Evolutionary conservation across 1,140 invertebrate species (phyloP), one percentile per base, ranked within the genome.

Genomic region (Drosophila bocqueti): DNA sequence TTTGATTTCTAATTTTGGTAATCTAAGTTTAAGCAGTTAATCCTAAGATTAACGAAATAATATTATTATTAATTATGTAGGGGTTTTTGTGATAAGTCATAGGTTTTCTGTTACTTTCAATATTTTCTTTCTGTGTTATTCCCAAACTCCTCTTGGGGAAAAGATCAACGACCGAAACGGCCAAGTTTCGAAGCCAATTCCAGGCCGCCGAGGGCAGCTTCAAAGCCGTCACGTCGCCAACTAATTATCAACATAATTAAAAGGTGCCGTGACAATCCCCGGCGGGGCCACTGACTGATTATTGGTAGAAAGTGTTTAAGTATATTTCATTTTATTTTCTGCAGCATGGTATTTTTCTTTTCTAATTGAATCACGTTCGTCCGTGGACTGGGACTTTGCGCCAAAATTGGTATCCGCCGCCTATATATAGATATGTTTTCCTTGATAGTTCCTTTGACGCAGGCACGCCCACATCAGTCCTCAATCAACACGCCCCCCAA

Each of bases 231-330:
- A 87, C 83, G 83, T 87, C 68, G 65, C 68, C 52, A 66, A 72
- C 84, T 87, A 87, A 87, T 87, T 87, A 87, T 74, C 73, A 72
- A 71, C 73, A 78, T 87, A 87, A 87, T 87, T 89, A 87, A 80
- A 84, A 81, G 84, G 61, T 69, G 49, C 59, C 80, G 77, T 57
- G 63, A 65, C 84, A 76, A 69, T 81, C 73, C 83, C 83, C 72
- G 54, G 42, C 64, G 83, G 83, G 60, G 36, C 58, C 63, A 21
- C 73, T 72, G 84, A 81, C 81, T 87, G 84, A 87, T 79, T 79
- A 79, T 87, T 89, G 80, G 80, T 67, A 77, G 54, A 73, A 72
- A 60, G 75, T 68, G 62, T 76, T 58, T 76, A 73, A 82, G 52
- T 64, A 63, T 57, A 78, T 66, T 71, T 71, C 61, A 72, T 36